phyloP scores from a whole-genome alignment of 2,888 invertebrate genomes.

The Rambutsinella grinnellia region DNA sequence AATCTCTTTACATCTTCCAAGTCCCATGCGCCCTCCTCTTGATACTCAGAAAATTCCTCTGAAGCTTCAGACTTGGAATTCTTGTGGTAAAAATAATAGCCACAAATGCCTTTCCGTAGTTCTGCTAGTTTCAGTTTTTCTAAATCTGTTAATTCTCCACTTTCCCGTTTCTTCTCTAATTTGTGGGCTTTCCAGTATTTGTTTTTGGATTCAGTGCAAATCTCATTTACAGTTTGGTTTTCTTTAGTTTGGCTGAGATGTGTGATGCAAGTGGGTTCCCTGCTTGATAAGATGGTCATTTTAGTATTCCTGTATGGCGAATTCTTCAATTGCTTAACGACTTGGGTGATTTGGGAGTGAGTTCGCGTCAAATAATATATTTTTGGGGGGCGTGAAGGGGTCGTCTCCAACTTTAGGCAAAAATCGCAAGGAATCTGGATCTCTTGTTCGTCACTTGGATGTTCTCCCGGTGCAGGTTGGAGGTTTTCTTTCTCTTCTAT shows the following conservation, averaged over 20 bases:
- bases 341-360: conserved; percentile 49
- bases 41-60: background rate
- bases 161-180: conserved; percentile 16
- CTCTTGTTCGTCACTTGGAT: no score
- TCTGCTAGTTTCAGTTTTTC: background rate
- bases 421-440: no score
- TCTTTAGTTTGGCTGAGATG: background rate
- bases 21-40: conserved; percentile 25
- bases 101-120: conserved; percentile 5
- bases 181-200: conserved; percentile 25
- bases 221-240: background rate
- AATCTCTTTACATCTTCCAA: conserved; percentile 54
- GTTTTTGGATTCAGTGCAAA: conserved; percentile 35
- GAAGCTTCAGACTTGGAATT: background rate
- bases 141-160: conserved; percentile 33
- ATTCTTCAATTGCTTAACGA: conserved; percentile 46
- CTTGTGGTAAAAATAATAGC: conserved; percentile 37
- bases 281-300: conserved; percentile 52
- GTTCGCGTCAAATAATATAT: conserved; percentile 56
- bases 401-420: no score
- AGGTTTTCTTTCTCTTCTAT: no score
- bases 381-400: background rate
- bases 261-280: conserved; percentile 43
- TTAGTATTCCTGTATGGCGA: conserved; percentile 36
- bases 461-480: no score